These are phyloP conservation scores for Karalla daura DNA, from an alignment of 2,797 vertebrate genomes.

Conservation along the genomic window DNA sequence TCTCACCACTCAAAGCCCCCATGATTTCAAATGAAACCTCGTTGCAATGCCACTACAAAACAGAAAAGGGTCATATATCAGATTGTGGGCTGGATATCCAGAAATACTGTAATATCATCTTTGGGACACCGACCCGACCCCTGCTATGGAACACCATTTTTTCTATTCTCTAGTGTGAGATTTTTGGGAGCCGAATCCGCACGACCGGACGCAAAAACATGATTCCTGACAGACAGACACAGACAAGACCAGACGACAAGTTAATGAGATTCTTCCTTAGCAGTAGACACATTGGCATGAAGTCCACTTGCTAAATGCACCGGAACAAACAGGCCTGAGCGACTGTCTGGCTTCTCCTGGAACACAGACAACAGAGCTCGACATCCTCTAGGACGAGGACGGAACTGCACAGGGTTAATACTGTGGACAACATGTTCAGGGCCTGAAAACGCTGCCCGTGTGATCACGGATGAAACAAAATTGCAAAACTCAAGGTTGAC, in stretches of 20 bases:
- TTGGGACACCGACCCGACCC: no score
- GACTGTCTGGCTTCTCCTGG: background rate
- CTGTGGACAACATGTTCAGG: background rate
- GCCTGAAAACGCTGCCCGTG: background rate
- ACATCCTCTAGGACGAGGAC: background rate
- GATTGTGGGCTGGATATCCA: no score
- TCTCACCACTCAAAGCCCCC: no score
- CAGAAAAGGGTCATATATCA: no score
- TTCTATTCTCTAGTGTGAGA: background rate
- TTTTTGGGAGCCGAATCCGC: background rate
- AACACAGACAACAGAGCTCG: background rate
- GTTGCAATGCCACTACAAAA: no score
- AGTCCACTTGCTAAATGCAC: constrained; percentile 30
- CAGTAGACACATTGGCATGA: constrained; percentile 4
- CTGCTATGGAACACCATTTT: background rate
- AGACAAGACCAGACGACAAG: constrained; percentile 21
- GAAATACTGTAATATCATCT: no score
- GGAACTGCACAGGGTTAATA: background rate
- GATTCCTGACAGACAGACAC: background rate
- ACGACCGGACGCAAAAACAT: background rate
- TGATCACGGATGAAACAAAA: background rate
- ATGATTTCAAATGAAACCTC: no score
- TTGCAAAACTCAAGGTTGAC: constrained; percentile 43
- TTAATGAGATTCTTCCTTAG: constrained; percentile 35
- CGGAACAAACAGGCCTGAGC: constrained; percentile 23